Base-by-base conservation (phyloP, 2,888 invertebrate genomes). In the Liodrosophila aerea region DNA sequence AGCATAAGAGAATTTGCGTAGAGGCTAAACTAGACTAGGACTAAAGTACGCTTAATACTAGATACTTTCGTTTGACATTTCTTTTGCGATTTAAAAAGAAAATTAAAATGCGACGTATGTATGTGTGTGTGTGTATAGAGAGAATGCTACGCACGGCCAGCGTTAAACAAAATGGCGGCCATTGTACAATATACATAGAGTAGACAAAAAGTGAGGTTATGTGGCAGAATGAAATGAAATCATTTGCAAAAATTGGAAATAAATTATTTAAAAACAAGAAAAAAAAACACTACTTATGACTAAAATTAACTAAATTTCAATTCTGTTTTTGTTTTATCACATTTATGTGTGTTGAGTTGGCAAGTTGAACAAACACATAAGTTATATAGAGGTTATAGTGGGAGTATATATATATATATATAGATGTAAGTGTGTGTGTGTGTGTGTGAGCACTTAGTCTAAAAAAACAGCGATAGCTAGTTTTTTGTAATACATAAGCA, bases 311-410 rank as follows among this genome's bases (percentile, higher is more conserved):
- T 67, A 64, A 39, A n/a, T 64, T 39, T 43, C 7, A 5, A 15
- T 39, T 43, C 40, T 52, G 2, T 47, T 43, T 43, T 31, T 44
- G 15, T 30, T 45, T 31, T 66, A 71, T 70, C 71, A 71, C 70
- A 71, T 71, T 60, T 49, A 56, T 53, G 64, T 65, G 58, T 63
- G 54, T 39, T n/a, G n/a, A 45, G 18, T 50, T 60, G 54, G 41
- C 50, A 58, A 62, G n/a, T n/a, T n/a, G n/a, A n/a, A n/a, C n/a
- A n/a, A n/a, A n/a, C 50, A 67, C 49, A 52, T 57, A 45, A 59
- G 22, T 22, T 50, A 45, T 43, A 52, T 22, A 40, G 49, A 22
- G n/a, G n/a, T n/a, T n/a, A n/a, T n/a, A n/a, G n/a, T 34, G 33
- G 18, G 34, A 51, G 11, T 37, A n/a, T n/a, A n/a, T n/a, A n/a